A percentile compares a stretch with the other conserved stretches of the same genome.
These are phyloP conservation scores for Syrmaticus mikado DNA, from an alignment of 2,113 vertebrate species.

Conservation along the genomic window DNA sequence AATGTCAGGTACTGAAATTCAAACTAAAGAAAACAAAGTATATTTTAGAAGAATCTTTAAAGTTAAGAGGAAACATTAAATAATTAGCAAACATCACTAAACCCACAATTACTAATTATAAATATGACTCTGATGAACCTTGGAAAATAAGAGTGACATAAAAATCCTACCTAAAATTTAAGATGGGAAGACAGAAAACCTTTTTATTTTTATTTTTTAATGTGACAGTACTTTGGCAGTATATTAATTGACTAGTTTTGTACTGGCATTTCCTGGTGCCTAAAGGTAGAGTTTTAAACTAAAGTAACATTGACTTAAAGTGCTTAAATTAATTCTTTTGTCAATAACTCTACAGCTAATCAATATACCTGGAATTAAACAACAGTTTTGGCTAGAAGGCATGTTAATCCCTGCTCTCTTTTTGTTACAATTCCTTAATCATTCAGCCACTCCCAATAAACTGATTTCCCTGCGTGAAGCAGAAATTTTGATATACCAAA, in stretches of 20 bases:
- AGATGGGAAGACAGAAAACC: conserved; percentile 10
- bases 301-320: conserved; percentile 81
- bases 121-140: conserved; percentile 24
- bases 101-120: conserved; percentile 61
- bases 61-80: conserved; percentile 65
- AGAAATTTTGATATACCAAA: conserved; percentile 26
- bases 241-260: conserved; percentile 63
- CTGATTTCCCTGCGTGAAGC: not conserved
- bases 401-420: conserved; percentile 72
- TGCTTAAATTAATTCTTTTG: conserved; percentile 87
- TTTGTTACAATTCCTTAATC: conserved; percentile 77
- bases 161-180: conserved; percentile 1
- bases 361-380: conserved; percentile 83
- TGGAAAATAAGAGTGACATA: not conserved
- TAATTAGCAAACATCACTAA: conserved; percentile 67
- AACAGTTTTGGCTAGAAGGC: conserved; percentile 75
- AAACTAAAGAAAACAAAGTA: conserved; percentile 71
- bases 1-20: conserved; percentile 59
- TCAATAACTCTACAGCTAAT: conserved; percentile 86
- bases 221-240: conserved; percentile 45
- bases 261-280: conserved; percentile 65
- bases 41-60: conserved; percentile 63
- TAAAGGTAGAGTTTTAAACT: conserved; percentile 69
- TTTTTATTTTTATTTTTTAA: not conserved
- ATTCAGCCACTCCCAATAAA: conserved; percentile 40